Evolutionary conservation across 2,888 invertebrate species (phyloP).

Genomic region (Sarcophaga subvicina): DNA sequence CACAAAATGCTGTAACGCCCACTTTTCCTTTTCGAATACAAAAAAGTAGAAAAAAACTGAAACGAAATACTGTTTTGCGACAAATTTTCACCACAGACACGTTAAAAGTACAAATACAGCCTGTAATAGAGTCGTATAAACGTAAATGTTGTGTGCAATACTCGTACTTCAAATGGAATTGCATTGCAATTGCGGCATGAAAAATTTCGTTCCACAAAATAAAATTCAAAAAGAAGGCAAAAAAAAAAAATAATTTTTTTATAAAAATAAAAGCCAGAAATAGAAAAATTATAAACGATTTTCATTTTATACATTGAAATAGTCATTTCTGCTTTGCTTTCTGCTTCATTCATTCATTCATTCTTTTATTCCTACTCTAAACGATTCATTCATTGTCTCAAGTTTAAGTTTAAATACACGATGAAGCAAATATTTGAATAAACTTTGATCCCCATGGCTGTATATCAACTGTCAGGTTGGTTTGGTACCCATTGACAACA

Average conservation of each 20-base stretch:
- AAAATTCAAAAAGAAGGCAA: conserved; percentile 2
- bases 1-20: conserved; percentile 65
- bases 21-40: conserved; percentile 51
- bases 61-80: conserved; percentile 53
- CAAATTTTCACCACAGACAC: conserved; percentile 25
- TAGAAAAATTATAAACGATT: background rate
- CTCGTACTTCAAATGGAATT: conserved; percentile 23
- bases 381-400: conserved; percentile 63
- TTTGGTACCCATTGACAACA: conserved; percentile 49
- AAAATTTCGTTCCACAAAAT: conserved; percentile 50
- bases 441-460: conserved; percentile 65
- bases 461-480: conserved; percentile 66
- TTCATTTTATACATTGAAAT: conserved; percentile 56
- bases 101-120: background rate
- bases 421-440: conserved; percentile 44
- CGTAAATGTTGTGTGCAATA: conserved; percentile 55
- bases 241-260: background rate
- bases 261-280: background rate
- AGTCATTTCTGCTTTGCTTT: background rate
- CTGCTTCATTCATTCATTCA: background rate
- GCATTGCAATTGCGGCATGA: conserved; percentile 58
- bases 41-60: conserved; percentile 25
- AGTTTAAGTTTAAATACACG: conserved; percentile 62
- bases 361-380: background rate
- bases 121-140: conserved; percentile 44